A percentile compares a stretch with the other conserved stretches of the same genome.
phyloP scores from a whole-genome alignment of 35 echinoderm and acorn worm genomes.

The Patiria miniata region DNA sequence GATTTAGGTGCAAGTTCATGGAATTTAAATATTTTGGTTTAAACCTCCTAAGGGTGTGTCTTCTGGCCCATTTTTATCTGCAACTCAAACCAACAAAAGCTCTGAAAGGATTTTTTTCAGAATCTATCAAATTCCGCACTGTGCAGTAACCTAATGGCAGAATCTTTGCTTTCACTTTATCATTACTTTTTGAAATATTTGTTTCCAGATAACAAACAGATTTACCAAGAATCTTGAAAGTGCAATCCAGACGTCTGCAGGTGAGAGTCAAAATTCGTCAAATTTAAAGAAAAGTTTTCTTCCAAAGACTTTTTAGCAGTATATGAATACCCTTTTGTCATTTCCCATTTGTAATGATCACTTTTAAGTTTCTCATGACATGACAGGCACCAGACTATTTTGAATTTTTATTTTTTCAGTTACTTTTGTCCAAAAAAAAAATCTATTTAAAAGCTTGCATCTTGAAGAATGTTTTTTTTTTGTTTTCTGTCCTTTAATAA shows the following conservation, averaged over 20 bases:
- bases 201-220: slow-evolving; percentile 67
- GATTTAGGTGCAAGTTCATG: too few species aligned
- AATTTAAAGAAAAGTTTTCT: too few species aligned
- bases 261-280: slow-evolving; percentile 24
- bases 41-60: too few species aligned
- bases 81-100: too few species aligned
- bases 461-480: not conserved
- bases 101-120: too few species aligned
- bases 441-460: not conserved
- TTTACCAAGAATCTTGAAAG: slow-evolving; percentile 70
- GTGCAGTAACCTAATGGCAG: not conserved
- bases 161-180: too few species aligned
- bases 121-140: too few species aligned
- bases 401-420: not conserved
- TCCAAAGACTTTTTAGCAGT: too few species aligned
- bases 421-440: not conserved
- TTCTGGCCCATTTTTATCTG: too few species aligned
- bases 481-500: not conserved
- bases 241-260: slow-evolving; percentile 59
- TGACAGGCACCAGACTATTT: not conserved
- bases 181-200: not conserved
- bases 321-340: too few species aligned
- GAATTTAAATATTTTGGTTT: too few species aligned
- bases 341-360: too few species aligned
- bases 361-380: not conserved